Base-by-base conservation (phyloP, 2,113 vertebrate genomes). In the Catagonus wagneri region DNA sequence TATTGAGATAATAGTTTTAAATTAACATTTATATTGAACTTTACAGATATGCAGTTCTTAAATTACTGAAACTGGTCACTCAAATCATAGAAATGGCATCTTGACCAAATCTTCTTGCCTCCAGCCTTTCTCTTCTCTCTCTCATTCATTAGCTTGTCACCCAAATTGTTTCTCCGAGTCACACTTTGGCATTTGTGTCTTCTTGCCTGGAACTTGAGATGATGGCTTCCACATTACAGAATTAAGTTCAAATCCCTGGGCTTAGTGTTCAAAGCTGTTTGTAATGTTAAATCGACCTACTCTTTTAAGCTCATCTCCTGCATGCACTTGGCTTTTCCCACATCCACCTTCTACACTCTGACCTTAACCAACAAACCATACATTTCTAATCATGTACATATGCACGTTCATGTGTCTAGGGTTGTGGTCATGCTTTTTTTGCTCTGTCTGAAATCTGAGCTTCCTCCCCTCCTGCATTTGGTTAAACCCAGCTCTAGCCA, bases 1-100 rank as follows among this genome's bases (percentile, higher is more conserved):
- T 90, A 93, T 92, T 56, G 90, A 87, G 94, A 94, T 96, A 98
- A 97, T 96, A 95, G 94, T 92, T 96, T 97, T 93, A 97, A 97
- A 97, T 97, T 93, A 97, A 93, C 95, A 96, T 96, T 98, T 87
- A 90, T 96, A 84, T 95, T 90, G 92, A 97, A 96, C 88, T 97
- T 97, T 95, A 88, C 71, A 88, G 88, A 80, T 94, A 84, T 27
- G 75, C 56, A 61, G 75, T 72, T 93, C 81, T 93, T 96, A 78
- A 96, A 95, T 97, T 94, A 96, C 92, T 96, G 72, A 96, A 90
- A 88, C n/a, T 76, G 72, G 88, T 92, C 96, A 79, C 52, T 96
- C 76, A 83, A 5, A 90, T 97, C 22, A 27, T 20, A 44, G 90
- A 63, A 76, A 80, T 34, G 34, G 60, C 75, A 81, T 69, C 71